Evolutionary conservation across 2,113 vertebrate genomes (phyloP).

Genomic region (Hucho hucho): DNA sequence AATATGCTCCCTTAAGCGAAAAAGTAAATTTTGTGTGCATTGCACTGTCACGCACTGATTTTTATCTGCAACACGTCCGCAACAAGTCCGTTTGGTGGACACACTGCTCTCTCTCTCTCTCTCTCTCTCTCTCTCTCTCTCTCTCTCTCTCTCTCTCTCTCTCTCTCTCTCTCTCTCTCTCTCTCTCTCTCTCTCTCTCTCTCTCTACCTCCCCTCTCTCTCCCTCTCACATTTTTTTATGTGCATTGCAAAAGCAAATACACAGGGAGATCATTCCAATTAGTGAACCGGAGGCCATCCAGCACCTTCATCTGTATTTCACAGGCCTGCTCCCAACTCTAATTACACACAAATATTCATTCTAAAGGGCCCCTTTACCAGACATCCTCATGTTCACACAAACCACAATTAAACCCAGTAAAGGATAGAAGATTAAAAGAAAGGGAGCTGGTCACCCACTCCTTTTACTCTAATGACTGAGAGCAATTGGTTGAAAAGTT

Average conservation of each 20-base stretch:
- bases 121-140: too few species aligned
- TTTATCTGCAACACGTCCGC: too few species aligned
- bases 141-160: too few species aligned
- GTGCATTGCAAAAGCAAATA: constrained; percentile 1
- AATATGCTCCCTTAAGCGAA: too few species aligned
- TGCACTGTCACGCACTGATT: too few species aligned
- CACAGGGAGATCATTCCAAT: constrained; percentile 14
- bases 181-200: neutral
- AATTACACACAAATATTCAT: constrained; percentile 21
- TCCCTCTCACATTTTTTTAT: neutral
- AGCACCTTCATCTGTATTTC: constrained; percentile 17
- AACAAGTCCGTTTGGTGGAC: too few species aligned
- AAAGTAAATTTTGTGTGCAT: too few species aligned
- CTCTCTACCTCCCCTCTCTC: neutral
- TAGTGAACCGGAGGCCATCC: constrained; percentile 8
- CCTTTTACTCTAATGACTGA: constrained; percentile 4
- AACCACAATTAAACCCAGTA: constrained; percentile 24
- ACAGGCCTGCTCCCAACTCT: neutral
- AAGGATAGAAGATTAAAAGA: constrained; percentile 12
- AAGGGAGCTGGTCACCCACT: neutral
- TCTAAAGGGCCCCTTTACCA: constrained; percentile 21
- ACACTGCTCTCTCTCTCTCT: too few species aligned
- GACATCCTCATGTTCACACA: constrained; percentile 16
- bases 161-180: neutral
- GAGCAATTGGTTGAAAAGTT: neutral